Base-by-base conservation (phyloP, 2,113 vertebrate genomes). In the Oreochromis spilurus region DNA sequence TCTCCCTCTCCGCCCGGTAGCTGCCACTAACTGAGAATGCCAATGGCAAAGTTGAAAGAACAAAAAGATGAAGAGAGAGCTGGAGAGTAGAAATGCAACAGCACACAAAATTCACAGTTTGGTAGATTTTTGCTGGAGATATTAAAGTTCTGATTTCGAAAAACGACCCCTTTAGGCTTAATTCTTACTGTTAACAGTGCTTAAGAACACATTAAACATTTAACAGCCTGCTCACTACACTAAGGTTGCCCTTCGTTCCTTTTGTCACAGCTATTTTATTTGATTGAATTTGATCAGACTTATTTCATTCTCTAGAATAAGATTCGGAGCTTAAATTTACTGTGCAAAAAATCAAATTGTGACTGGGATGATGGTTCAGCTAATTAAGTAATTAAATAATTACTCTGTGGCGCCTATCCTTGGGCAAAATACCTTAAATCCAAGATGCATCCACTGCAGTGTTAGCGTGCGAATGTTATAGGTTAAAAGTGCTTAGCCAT, bases 11-110 rank as follows among this genome's bases (percentile, higher is more conserved):
- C 60, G 52, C 13, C 5, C 3, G 5, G 53, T 77, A 84, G 85
- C 89, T 86, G 53, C 55, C 50, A n/a, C 81, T 79, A 19, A 11
- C 40, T 38, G 79, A 43, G 79, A 87, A 90, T 62, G 86, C 86
- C 86, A 89, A 72, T 50, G 78, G 79, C 21, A 52, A 79, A 86
- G 57, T 85, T 9, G 48, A 83, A n/a, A 24, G 31, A 75, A 29
- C 29, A 26, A 83, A 29, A 43, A 58, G 60, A 77, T 40, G 78
- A 85, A 55, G 36, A 12, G 7, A 58, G 9, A 75, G 17, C n/a
- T 43, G 31, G 54, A 31, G n/a, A 43, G 26, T 19, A 1, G 29
- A n/a, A 34, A n/a, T 57, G 38, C 21, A 77, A 5, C 4, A 40
- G 7, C 40, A 34, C 53, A 77, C 82, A 84, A 36, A 53, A 77